Percentiles rank a stretch among this genome's conserved stretches.
phyloP scores from a whole-genome alignment of 2,888 invertebrate genomes.

The Cyclophora albipunctata region DNA sequence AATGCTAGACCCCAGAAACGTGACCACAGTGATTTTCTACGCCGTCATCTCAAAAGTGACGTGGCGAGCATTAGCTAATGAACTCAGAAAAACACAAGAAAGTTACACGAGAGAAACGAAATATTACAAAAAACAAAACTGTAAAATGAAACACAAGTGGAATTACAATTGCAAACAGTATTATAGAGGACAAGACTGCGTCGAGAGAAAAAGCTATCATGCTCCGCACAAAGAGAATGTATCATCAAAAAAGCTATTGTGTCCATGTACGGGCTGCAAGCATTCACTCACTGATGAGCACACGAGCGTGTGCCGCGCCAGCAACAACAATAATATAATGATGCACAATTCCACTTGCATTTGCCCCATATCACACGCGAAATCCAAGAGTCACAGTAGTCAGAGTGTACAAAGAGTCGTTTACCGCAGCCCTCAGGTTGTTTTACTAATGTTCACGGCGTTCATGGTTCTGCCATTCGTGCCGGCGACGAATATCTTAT shows the following conservation, averaged over 20 bases:
- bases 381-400: slow-evolving; percentile 36
- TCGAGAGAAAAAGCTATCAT: slow-evolving; percentile 56
- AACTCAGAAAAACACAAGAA: slow-evolving; percentile 54
- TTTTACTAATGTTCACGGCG: slow-evolving; percentile 78
- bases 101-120: slow-evolving; percentile 44
- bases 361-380: slow-evolving; percentile 45
- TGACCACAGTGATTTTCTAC: slow-evolving; percentile 86
- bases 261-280: slow-evolving; percentile 80
- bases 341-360: slow-evolving; percentile 70
- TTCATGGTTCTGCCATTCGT: slow-evolving; percentile 94
- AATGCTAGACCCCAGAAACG: slow-evolving; percentile 85
- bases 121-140: slow-evolving; percentile 57
- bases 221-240: slow-evolving; percentile 53
- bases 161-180: slow-evolving; percentile 59
- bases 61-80: slow-evolving; percentile 51
- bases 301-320: slow-evolving; percentile 79
- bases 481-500: slow-evolving; percentile 96
- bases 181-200: slow-evolving; percentile 55
- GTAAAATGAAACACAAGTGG: slow-evolving; percentile 63
- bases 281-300: slow-evolving; percentile 80
- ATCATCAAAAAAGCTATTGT: slow-evolving; percentile 56
- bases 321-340: slow-evolving; percentile 82
- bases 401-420: slow-evolving; percentile 38
- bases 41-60: slow-evolving; percentile 61
- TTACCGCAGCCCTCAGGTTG: slow-evolving; percentile 58